phyloP scores from a whole-genome alignment of 2,888 invertebrate genomes.

The Serrognathus titanus region DNA sequence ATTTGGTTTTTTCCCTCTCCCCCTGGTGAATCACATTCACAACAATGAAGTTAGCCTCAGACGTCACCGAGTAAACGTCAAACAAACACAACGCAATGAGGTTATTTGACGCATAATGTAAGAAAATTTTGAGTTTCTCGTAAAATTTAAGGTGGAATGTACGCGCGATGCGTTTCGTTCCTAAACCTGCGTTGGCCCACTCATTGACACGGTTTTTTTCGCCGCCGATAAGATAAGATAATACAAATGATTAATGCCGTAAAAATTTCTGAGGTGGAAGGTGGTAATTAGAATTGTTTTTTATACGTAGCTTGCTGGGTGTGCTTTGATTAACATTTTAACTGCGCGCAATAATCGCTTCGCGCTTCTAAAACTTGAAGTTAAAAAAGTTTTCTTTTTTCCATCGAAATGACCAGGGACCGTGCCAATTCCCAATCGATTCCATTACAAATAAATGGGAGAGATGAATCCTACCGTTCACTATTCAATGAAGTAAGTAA shows the following conservation, averaged over 20 bases:
- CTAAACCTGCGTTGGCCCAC: too few species aligned
- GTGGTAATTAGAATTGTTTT: background rate
- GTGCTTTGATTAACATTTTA: background rate
- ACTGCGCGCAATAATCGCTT: too few species aligned
- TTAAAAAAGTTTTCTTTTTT: background rate
- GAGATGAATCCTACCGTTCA: background rate
- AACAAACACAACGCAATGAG: too few species aligned
- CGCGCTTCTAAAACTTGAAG: too few species aligned
- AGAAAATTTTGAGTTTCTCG: too few species aligned
- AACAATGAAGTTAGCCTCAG: conserved; percentile 19
- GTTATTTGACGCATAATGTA: too few species aligned
- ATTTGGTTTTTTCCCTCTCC: conserved; percentile 4
- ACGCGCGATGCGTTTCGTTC: too few species aligned
- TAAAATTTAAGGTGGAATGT: too few species aligned
- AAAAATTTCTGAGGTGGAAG: background rate
- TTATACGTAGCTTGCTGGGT: background rate
- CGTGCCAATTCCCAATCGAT: conserved; percentile 4
- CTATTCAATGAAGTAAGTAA: background rate
- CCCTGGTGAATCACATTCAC: conserved; percentile 17
- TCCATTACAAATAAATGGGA: conserved; percentile 3
- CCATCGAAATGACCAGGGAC: conserved; percentile 6
- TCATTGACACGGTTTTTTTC: too few species aligned
- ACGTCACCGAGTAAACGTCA: background rate
- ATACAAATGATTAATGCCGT: background rate
- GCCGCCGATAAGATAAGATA: conserved; percentile 5